Base-by-base conservation (phyloP, 2,888 invertebrate species). In the Pelosia muscerda region DNA sequence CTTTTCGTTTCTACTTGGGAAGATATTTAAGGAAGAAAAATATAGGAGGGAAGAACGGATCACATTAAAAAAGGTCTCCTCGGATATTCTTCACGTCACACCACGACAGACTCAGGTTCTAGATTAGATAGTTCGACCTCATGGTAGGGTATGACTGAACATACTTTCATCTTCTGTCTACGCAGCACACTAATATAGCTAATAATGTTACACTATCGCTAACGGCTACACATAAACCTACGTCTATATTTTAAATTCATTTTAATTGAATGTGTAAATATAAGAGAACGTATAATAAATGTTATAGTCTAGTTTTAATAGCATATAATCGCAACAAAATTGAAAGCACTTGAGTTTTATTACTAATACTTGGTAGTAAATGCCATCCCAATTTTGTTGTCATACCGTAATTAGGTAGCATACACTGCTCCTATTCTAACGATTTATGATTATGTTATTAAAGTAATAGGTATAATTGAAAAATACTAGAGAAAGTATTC, bases 401-500 rank as follows among this genome's bases (percentile, higher is more conserved):
- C 88, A 88, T 83, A 83, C 73, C 76, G 63, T 73, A 79, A 85
- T 87, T 83, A n/a, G n/a, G n/a, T n/a, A 84, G 78, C 78, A 78
- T 79, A 82, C 83, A 81, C 79, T 82, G 81, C 78, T 86, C 81
- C 82, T 81, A 82, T 85, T 81, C 76, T 60, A 78, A 79, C 75
- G 66, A 79, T 82, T 84, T 82, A 85, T 75, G 81, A 86, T 81
- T 78, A 79, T 77, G 81, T 81, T 82, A 82, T 86, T 83, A 82
- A 79, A 81, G 64, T 88, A 87, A 88, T 87, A 74, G 84, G 83
- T 70, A 77, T 83, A 79, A 85, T 86, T 85, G 85, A 82, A 82
- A 81, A 79, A 77, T 71, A 68, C 58, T 68, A 77, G 81, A 68
- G 81, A 80, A 80, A 80, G 80, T 80, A 73, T 66, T 64, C 61